Evolutionary conservation across 2,797 vertebrate species (phyloP), one percentile per base, ranked within the genome.

Genomic region (Spatula clypeata): DNA sequence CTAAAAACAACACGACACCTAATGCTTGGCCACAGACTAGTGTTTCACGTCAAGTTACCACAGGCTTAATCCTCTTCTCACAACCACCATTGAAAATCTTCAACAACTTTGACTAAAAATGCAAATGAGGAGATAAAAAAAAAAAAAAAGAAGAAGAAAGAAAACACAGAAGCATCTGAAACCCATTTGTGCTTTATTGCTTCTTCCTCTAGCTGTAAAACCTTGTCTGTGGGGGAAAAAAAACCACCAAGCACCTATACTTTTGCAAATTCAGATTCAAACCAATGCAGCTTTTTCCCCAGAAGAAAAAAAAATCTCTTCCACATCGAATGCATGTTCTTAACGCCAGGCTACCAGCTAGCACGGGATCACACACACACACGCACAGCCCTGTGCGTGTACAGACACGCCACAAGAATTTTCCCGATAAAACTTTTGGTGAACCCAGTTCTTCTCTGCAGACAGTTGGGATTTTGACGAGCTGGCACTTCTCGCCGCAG

Each of bases 401-500:
- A 60, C 44, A 32, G 55, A 87, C 95, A 94, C 0, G 67, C 72
- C 5, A 3, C 61, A 19, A 49, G 92, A 62, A 47, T 64, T 53
- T 60, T 57, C 85, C 85, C 32, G 79, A 93, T 89, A 87, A 38
- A 89, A 87, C 42, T 53, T 49, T 66, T 67, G 20, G 51, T 23
- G 77, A 94, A 79, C 80, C 51, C 70, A 32, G 64, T 42, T 75
- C 81, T 70, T 85, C 23, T 79, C 81, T 70, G 79, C 67, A 95
- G 86, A 76, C 13, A 6, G 54, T 36, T 66, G 69, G 67, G 79
- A 89, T 94, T 86, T 73, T 94, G 95, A 95, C 3, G 79, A 91
- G 74, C 2, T 73, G 71, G 94, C 61, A 8, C 67, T 95, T 96
- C 89, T 86, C 4, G 0, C 34, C 1, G 2, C 81, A 73, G 76